Base-by-base conservation (phyloP, 2,113 vertebrate species). In the Vimba vimba region DNA sequence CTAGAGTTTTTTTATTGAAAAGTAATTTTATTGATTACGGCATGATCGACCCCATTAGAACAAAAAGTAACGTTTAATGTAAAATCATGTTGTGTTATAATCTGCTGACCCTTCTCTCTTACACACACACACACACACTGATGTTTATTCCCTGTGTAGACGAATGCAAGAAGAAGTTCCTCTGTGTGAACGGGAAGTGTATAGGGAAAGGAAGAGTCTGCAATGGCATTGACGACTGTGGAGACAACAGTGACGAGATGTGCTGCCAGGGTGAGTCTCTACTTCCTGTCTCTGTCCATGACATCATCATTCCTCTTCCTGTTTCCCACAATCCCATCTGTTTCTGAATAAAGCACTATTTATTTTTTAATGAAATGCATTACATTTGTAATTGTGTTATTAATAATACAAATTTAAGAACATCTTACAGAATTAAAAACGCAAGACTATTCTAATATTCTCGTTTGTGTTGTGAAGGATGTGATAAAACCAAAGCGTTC, bases 211-310 rank as follows among this genome's bases (percentile, higher is more conserved):
- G 15, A 6, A 1, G 0, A 75, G 92, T 94, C 0, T 99, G 98
- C 79, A 73, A 99, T 27, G 97, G 97, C 0, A 60, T 96, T 4
- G 94, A 99, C 60, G 93, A 99, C 87, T 99, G 98, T 45, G 98
- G 96, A 43, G 97, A 99, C 88, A 90, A 91, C 57, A 99, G 98
- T 55, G 98, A 99, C 17, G 98, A 99, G 91, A 93, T 98, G 87
- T 99, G 98, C 93, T 99, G 98, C 85, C 95, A 89, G 95, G 89
- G 98, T 99, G 89, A 43, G 52, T 39, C 55, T 23, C 55, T 3
- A 9, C 55, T 57, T 23, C 55, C 55, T 21, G 19, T 7, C 6
- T 57, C 19, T 57, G 52, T 57, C 5, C 17, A 2, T 50, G 45
- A 36, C 64, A 23, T 19, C 60, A 23, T 33, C 43, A 33, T 13